A percentile compares a stretch with the other conserved stretches of the same genome.
phyloP scores from a whole-genome alignment of 35 echinoderm and acorn worm species.

The Heliocidaris tuberculata region DNA sequence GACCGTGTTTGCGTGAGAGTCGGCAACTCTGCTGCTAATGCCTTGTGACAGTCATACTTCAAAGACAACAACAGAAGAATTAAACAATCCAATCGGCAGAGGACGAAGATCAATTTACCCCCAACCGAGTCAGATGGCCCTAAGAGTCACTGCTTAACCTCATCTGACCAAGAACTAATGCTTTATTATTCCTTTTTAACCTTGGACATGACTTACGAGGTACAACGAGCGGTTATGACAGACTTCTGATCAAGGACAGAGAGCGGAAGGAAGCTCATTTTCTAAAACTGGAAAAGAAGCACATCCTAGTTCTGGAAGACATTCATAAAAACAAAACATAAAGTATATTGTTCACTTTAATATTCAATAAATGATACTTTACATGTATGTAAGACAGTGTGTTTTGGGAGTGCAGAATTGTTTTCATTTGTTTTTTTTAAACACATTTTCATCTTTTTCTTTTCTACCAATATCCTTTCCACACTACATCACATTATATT shows the following conservation, averaged over 20 bases:
- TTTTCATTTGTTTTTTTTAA: too few species aligned
- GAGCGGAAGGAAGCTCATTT: not conserved
- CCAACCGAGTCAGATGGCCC: not conserved
- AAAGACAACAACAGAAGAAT: constrained; percentile 1
- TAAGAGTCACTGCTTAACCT: not conserved
- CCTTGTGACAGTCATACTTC: not conserved
- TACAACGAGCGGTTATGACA: not conserved
- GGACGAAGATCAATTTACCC: not conserved
- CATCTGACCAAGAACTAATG: not conserved
- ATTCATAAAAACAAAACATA: not conserved
- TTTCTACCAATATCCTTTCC: not conserved
- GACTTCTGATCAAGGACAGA: not conserved
- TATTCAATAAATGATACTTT: too few species aligned
- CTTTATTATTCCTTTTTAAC: not conserved
- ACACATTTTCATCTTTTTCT: not conserved
- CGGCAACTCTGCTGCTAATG: not conserved
- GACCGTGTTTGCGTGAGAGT: not conserved
- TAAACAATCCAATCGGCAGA: not conserved
- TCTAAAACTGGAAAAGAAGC: not conserved
- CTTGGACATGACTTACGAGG: not conserved
- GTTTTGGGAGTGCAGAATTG: too few species aligned
- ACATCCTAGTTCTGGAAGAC: not conserved
- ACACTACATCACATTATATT: too few species aligned
- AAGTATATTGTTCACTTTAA: not conserved
- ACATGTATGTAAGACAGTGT: too few species aligned